A percentile compares a stretch with the other conserved stretches of the same genome.
These are phyloP conservation scores for Hypotaenidia okinawae DNA, from an alignment of 2,797 vertebrate genomes.

Conservation along the genomic window DNA sequence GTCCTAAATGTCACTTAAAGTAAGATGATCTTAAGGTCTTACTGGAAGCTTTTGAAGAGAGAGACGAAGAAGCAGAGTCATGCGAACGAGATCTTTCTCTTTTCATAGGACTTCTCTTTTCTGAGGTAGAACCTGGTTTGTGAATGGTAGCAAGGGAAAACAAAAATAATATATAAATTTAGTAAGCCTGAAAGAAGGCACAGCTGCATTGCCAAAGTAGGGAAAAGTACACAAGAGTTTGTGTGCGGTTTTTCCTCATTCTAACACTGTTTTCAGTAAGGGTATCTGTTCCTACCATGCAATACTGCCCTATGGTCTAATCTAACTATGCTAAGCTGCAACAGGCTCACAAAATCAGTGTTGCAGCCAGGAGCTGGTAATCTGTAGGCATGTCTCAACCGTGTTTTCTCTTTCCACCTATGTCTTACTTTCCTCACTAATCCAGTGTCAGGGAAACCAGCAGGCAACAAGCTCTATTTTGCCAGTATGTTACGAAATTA, in stretches of 20 bases:
- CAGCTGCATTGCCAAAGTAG: neutral
- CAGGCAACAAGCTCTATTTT: neutral
- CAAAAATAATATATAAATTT: neutral
- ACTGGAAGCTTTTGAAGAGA: constrained; percentile 80
- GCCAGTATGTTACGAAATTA: neutral
- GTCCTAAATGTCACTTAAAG: neutral
- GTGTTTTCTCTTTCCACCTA: neutral
- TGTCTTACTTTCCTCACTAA: neutral
- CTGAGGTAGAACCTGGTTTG: constrained; percentile 71
- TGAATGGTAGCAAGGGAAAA: neutral
- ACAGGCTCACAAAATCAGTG: neutral
- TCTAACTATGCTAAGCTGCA: neutral
- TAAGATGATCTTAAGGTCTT: constrained; percentile 47
- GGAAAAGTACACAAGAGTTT: neutral
- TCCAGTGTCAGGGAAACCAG: neutral
- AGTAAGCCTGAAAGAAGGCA: neutral
- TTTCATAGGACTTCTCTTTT: constrained; percentile 76
- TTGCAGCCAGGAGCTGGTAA: neutral
- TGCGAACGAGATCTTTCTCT: constrained; percentile 76
- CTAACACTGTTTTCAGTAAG: neutral
- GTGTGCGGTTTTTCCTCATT: neutral
- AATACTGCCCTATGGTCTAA: neutral
- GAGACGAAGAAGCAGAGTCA: constrained; percentile 76
- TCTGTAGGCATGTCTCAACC: neutral
- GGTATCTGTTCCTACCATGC: neutral